These are phyloP conservation scores for Tetragonula clypearis DNA, from an alignment of 1,140 invertebrate genomes.

Conservation along the genomic window DNA sequence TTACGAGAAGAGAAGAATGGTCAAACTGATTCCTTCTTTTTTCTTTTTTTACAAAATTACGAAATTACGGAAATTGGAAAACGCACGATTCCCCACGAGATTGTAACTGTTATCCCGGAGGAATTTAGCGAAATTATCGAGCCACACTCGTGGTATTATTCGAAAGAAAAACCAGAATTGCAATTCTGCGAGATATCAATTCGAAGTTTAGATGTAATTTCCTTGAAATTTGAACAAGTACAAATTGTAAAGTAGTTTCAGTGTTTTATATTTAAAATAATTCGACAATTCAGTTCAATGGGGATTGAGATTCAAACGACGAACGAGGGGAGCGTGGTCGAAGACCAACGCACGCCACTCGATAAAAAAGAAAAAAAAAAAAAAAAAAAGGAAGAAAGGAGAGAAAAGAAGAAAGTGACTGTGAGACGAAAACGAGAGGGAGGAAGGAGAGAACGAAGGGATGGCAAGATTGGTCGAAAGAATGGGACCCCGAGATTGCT, in stretches of 20 bases:
- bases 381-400: background rate
- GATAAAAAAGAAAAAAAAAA: background rate
- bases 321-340: slow-evolving; percentile 16
- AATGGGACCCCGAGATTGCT: background rate
- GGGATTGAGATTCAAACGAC: slow-evolving; percentile 53
- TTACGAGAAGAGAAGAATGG: background rate
- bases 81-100: background rate
- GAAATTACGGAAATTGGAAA: background rate
- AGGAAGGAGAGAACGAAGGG: background rate
- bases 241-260: too few relatives aligned
- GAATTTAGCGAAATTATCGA: background rate
- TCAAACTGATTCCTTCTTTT: slow-evolving; percentile 18
- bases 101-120: background rate
- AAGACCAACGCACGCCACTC: background rate
- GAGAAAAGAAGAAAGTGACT: background rate
- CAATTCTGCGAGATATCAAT: too few relatives aligned
- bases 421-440: background rate
- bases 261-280: too few relatives aligned
- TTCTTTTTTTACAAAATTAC: background rate
- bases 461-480: slow-evolving; percentile 14
- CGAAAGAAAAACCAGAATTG: too few relatives aligned
- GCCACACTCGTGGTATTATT: too few relatives aligned
- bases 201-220: too few relatives aligned
- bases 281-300: slow-evolving; percentile 33
- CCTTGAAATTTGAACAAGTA: too few relatives aligned